phyloP scores from a whole-genome alignment of 2,888 invertebrate genomes.

The Hesperia comma region DNA sequence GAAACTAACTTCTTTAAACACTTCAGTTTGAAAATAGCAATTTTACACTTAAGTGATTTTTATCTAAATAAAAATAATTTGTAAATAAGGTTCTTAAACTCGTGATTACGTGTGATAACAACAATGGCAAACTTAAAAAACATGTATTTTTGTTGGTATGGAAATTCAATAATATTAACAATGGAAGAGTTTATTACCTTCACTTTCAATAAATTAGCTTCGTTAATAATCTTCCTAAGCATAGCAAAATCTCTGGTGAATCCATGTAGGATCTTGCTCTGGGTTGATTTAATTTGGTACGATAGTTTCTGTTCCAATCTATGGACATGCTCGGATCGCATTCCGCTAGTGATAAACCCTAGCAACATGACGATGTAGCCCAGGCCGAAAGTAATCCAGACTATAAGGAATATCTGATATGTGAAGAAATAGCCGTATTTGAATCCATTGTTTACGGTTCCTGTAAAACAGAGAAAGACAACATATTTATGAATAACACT shows the following conservation, averaged over 20 bases:
- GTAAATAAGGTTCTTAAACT: too few relatives aligned
- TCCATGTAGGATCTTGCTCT: conserved; percentile 89
- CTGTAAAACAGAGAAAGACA: conserved; percentile 55
- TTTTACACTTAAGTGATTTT: too few relatives aligned
- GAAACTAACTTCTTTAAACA: too few relatives aligned
- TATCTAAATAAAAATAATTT: too few relatives aligned
- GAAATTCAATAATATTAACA: too few relatives aligned
- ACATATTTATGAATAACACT: neutral
- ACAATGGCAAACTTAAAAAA: too few relatives aligned
- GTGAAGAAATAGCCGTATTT: conserved; percentile 86
- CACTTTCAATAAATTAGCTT: conserved; percentile 91
- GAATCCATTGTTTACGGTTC: conserved; percentile 77
- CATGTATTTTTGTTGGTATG: too few relatives aligned
- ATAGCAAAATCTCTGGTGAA: conserved; percentile 90
- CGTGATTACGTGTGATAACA: too few relatives aligned
- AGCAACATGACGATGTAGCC: conserved; percentile 96
- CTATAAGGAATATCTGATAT: conserved; percentile 91
- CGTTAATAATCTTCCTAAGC: conserved; percentile 89
- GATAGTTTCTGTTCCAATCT: conserved; percentile 90
- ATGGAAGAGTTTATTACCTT: conserved; percentile 81
- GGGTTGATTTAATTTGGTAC: conserved; percentile 90
- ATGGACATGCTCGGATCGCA: conserved; percentile 89
- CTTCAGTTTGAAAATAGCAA: too few relatives aligned
- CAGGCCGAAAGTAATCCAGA: conserved; percentile 96
- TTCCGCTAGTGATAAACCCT: conserved; percentile 91